phyloP scores from a whole-genome alignment of 2,113 vertebrate genomes.

The Psammodynastes pulverulentus region DNA sequence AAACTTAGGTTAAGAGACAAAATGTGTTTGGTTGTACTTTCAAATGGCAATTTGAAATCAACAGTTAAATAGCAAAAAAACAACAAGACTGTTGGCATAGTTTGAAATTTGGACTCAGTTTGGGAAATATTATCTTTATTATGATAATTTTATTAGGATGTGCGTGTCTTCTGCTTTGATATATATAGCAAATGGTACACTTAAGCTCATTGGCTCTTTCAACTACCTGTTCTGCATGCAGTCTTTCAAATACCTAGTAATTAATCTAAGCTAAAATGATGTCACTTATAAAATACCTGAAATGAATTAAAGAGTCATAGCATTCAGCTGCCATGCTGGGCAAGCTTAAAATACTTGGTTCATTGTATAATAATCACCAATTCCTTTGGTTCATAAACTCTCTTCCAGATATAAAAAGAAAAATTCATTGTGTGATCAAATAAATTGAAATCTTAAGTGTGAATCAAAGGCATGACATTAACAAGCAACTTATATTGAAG shows the following conservation, averaged over 20 bases:
- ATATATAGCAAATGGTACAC: not conserved
- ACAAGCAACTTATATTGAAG: slow-evolving; percentile 51
- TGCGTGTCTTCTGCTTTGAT: not conserved
- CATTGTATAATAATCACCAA: slow-evolving; percentile 48
- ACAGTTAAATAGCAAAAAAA: not conserved
- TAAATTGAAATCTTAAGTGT: slow-evolving; percentile 55
- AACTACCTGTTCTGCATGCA: slow-evolving; percentile 21
- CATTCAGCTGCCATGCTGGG: slow-evolving; percentile 44
- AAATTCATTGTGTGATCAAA: slow-evolving; percentile 27
- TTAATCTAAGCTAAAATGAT: slow-evolving; percentile 48
- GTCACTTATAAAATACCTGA: slow-evolving; percentile 42
- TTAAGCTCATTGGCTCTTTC: slow-evolving; percentile 13
- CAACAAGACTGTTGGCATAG: not conserved
- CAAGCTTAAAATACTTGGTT: slow-evolving; percentile 61
- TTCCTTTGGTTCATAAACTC: slow-evolving; percentile 53
- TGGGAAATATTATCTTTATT: not conserved
- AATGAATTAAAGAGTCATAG: slow-evolving; percentile 40
- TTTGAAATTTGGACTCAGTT: not conserved
- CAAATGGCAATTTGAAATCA: not conserved
- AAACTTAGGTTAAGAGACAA: not conserved
- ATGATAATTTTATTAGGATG: not conserved
- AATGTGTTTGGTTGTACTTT: not conserved
- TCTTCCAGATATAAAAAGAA: slow-evolving; percentile 46
- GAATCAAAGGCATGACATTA: slow-evolving; percentile 64
- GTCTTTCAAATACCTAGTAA: slow-evolving; percentile 26